These are phyloP conservation scores for Poeciliopsis turneri DNA, from an alignment of 2,797 vertebrate genomes.

Conservation along the genomic window DNA sequence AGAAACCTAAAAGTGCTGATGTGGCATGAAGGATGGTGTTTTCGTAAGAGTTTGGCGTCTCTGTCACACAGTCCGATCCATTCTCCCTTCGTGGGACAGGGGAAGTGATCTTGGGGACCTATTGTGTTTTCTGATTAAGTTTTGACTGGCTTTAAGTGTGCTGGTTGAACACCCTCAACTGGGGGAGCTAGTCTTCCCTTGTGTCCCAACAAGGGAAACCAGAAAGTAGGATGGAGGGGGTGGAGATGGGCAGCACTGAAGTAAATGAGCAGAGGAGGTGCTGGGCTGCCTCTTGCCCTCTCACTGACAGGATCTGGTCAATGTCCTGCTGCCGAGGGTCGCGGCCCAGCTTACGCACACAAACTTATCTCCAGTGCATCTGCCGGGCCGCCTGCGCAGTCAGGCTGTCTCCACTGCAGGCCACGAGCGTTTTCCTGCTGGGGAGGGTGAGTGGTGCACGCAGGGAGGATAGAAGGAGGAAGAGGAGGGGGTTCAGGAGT, in stretches of 20 bases:
- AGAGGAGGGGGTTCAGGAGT: conserved; percentile 40
- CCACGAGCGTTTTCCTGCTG: conserved; percentile 92
- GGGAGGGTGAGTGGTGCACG: conserved; percentile 47
- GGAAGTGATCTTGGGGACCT: conserved; percentile 77
- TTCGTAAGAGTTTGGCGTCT: conserved; percentile 72
- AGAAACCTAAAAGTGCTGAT: conserved; percentile 79
- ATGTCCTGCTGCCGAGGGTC: conserved; percentile 97
- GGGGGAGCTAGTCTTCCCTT: conserved; percentile 75
- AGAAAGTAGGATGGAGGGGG: conserved; percentile 67
- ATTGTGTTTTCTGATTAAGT: conserved; percentile 72
- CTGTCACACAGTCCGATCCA: conserved; percentile 69
- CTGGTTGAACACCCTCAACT: conserved; percentile 78
- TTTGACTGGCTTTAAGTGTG: conserved; percentile 78
- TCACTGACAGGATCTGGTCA: conserved; percentile 99
- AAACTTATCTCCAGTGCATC: conserved; percentile 98
- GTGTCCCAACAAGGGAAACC: conserved; percentile 72
- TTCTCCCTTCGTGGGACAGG: conserved; percentile 75
- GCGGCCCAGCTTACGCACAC: conserved; percentile 96
- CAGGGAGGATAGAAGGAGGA: conserved; percentile 55
- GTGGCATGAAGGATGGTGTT: conserved; percentile 71
- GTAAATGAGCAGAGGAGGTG: conserved; percentile 68
- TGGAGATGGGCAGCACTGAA: conserved; percentile 42
- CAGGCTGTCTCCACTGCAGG: conserved; percentile 94
- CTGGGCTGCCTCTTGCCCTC: conserved; percentile 85
- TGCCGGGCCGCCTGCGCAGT: conserved; percentile 95